These are phyloP conservation scores for Chorisops tibialis DNA, from an alignment of 2,888 invertebrate species.

Conservation along the genomic window DNA sequence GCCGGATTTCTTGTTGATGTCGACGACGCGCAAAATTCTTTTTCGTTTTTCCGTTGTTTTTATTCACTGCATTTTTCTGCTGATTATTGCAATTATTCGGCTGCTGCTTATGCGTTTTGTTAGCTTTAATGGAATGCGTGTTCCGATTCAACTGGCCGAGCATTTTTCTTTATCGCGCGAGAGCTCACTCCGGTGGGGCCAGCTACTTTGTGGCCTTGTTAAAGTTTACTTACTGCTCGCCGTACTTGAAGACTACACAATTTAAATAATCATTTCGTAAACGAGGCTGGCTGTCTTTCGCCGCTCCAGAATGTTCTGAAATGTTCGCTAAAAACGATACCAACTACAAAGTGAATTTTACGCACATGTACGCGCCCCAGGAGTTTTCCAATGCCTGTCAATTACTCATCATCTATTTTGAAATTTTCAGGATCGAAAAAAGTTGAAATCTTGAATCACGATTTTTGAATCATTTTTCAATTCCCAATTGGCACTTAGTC, in stretches of 20 bases:
- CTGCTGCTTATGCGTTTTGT: neutral
- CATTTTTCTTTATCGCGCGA: constrained; percentile 5
- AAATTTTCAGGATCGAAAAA: constrained; percentile 1
- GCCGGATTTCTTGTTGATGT: constrained; percentile 42
- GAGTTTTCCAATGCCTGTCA: neutral
- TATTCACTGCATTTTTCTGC: constrained; percentile 18
- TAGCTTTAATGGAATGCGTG: neutral
- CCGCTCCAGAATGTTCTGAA: constrained; percentile 6
- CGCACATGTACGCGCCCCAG: neutral
- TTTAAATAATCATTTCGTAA: neutral
- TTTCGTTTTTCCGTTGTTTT: constrained; percentile 1
- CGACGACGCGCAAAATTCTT: constrained; percentile 39
- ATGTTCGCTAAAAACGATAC: neutral
- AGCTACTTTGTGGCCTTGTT: neutral
- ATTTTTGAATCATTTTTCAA: too few species aligned
- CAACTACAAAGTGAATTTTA: neutral
- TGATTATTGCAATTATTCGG: neutral
- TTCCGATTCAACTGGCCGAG: constrained; percentile 13
- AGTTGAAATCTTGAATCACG: too few species aligned
- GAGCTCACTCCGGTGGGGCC: too few species aligned
- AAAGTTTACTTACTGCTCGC: neutral
- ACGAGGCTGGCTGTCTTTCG: neutral
- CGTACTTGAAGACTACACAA: neutral
- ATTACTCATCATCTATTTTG: constrained; percentile 15
- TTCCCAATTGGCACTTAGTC: too few species aligned